Conservation (phyloP, 2,797 vertebrate genomes). For the Pempheris klunzingeri region DNA sequence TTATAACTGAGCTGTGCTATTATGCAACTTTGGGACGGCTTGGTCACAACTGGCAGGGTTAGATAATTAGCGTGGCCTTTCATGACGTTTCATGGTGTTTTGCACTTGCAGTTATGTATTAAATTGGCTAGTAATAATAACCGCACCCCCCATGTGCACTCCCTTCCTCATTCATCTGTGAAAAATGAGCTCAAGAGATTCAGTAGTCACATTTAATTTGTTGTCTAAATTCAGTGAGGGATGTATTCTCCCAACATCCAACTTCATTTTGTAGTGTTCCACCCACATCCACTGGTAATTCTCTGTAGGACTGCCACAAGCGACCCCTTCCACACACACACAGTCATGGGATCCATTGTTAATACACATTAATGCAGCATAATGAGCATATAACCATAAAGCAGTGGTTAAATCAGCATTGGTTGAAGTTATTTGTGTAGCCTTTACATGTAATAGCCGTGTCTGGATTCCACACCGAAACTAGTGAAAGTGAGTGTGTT, state of each 20-base stretch:
- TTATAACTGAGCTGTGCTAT: slow-evolving; percentile 38
- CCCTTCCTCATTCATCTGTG: slow-evolving; percentile 43
- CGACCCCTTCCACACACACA: no score
- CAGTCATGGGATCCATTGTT: background rate
- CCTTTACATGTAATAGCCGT: background rate
- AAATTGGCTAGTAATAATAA: slow-evolving; percentile 53
- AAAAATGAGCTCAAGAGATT: slow-evolving; percentile 53
- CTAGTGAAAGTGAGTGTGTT: background rate
- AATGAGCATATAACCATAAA: no score
- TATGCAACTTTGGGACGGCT: slow-evolving; percentile 31
- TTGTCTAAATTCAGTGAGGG: slow-evolving; percentile 31
- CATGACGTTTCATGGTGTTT: slow-evolving; percentile 55
- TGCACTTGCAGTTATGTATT: slow-evolving; percentile 48
- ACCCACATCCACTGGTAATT: slow-evolving; percentile 2
- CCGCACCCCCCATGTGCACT: slow-evolving; percentile 2
- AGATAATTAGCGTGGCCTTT: slow-evolving; percentile 53
- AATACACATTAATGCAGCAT: background rate
- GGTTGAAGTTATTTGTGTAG: background rate
- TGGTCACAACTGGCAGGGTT: slow-evolving; percentile 27
- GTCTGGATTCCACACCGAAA: background rate
- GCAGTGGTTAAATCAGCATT: background rate
- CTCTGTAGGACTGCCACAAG: no score
- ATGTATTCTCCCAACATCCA: slow-evolving; percentile 24
- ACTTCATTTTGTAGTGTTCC: slow-evolving; percentile 14
- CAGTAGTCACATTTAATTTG: slow-evolving; percentile 28